These are phyloP conservation scores for Scleropages formosus DNA, from an alignment of 2,797 vertebrate species.

Conservation along the genomic window DNA sequence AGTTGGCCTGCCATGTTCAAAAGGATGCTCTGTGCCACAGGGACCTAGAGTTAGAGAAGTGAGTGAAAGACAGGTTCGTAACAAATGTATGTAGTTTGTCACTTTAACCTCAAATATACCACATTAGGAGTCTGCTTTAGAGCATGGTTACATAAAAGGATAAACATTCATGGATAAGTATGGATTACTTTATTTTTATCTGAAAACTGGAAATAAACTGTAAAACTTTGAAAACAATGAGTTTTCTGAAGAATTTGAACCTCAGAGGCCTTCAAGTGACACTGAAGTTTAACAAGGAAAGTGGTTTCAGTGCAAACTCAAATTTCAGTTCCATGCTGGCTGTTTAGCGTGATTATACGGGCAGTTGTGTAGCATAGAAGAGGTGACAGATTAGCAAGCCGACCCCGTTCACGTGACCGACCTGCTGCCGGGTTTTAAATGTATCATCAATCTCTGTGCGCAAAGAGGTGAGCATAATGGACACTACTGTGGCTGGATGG, in stretches of 20 bases:
- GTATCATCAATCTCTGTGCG: slow-evolving; percentile 93
- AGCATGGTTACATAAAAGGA: background rate
- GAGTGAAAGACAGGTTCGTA: background rate
- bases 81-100: background rate
- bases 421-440: slow-evolving; percentile 95
- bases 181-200: too few species aligned
- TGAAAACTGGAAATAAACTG: too few species aligned
- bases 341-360: background rate
- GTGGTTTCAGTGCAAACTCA: too few species aligned
- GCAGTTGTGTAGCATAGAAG: slow-evolving; percentile 35
- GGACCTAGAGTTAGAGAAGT: slow-evolving; percentile 67
- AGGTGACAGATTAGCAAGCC: too few species aligned
- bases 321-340: too few species aligned
- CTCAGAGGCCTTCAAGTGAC: too few species aligned
- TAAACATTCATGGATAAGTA: background rate
- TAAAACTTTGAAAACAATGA: too few species aligned
- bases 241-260: too few species aligned
- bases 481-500: slow-evolving; percentile 92
- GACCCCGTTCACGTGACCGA: slow-evolving; percentile 50
- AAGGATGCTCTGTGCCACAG: slow-evolving; percentile 96
- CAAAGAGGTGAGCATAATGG: slow-evolving; percentile 93
- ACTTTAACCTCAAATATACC: background rate
- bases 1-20: slow-evolving; percentile 95
- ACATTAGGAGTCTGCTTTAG: background rate
- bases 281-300: too few species aligned